Percentiles rank a stretch among this genome's conserved stretches.
Conservation (phyloP, 2,113 vertebrate species). For the Pelmatolapia mariae region DNA sequence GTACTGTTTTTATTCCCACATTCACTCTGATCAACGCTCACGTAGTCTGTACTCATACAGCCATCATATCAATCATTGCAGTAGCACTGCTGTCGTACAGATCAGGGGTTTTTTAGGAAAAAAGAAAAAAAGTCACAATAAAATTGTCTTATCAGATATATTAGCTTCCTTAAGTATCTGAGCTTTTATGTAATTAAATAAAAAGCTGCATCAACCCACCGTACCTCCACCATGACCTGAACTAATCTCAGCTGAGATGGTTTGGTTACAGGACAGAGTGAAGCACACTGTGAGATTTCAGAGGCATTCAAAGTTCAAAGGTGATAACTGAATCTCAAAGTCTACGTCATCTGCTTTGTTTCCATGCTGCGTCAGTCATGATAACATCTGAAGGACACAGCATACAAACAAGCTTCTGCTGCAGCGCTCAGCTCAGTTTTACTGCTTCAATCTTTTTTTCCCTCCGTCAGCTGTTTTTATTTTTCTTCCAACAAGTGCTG, state of each 20-base stretch:
- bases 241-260: neutral
- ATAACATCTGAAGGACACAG: neutral
- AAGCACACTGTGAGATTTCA: neutral
- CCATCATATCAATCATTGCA: neutral
- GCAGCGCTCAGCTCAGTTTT: neutral
- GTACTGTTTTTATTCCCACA: neutral
- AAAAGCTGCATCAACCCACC: neutral
- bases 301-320: neutral
- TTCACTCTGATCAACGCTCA: neutral
- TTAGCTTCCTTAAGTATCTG: neutral
- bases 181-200: neutral
- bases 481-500: fast-evolving
- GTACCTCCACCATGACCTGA: neutral
- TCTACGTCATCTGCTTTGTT: neutral
- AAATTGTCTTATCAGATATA: neutral
- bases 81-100: neutral
- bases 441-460: neutral
- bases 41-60: neutral
- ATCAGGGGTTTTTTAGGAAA: neutral
- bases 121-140: neutral
- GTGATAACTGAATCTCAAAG: neutral
- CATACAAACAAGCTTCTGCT: neutral
- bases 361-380: neutral
- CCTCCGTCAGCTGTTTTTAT: neutral
- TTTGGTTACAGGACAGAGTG: neutral